Evolutionary conservation across 1,140 invertebrate genomes (phyloP), one percentile per base, ranked within the genome.

Genomic region (Semibalanus balanoides): DNA sequence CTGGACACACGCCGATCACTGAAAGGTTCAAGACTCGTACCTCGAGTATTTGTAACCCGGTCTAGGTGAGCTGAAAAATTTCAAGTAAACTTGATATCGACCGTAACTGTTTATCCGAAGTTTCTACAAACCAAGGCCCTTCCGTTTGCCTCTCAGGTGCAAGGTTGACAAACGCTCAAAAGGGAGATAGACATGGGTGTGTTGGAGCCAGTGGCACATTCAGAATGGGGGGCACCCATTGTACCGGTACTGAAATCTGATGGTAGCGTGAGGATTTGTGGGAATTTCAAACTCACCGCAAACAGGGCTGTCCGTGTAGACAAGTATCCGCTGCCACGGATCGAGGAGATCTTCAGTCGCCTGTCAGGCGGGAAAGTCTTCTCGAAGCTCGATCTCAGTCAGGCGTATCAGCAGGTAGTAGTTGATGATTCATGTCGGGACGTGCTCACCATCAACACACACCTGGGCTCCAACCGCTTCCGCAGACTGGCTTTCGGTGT

Each of bases 211-310:
- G 35, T 40, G n/a, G 5, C 35, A 40, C 5, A 69, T n/a, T 35
- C 30, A 19, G 31, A 19, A 35, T 85, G 83, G 83, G 83, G 81
- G 19, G 80, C 83, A 43, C 84, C 83, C 0, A 80, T 83, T 31
- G 83, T 85, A 11, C 80, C 82, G 0, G 80, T 85, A n/a, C 74
- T 81, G 11, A 85, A 85, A 79, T 72, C 79, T 29, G 78, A 83
- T 76, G 81, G 80, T 71, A 76, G 40, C 28, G 80, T 85, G 25
- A 77, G 82, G 19, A 77, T 84, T 22, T 83, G 83, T 78, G 82
- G 82, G 1, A 82, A 84, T 78, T 84, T 80, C 77, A 83, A 83
- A 75, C 74, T 81, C 17, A 83, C 82, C 17, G 31, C 84, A 22
- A 84, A 84, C 77, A 76, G 76, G 77, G 76, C 75, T 75, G 75